Base-by-base conservation (phyloP, 1,140 invertebrate species). In the Orussus abietinus region DNA sequence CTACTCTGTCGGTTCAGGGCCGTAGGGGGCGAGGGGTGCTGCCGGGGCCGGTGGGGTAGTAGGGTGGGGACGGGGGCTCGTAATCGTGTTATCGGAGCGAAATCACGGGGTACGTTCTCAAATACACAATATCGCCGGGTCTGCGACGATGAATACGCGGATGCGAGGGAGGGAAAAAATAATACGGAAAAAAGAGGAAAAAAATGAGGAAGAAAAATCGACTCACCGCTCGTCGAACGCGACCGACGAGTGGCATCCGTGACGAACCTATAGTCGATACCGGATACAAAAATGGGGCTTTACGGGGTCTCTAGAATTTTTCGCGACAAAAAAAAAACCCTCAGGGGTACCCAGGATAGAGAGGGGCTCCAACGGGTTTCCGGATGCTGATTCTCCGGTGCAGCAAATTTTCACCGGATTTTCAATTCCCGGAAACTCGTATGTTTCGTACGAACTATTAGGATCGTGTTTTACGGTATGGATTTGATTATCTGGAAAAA, bases 31-130 rank as follows among this genome's bases (percentile, higher is more conserved):
- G 50, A 55, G 47, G 47, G 20, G 28, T 19, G 12, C 17, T 49
- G 49, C 48, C 47, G 48, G 47, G 50, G 48, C n/a, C 6, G 17
- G 11, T 39, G 31, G 25, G 43, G 11, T 13, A 47, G 53, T 47
- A 48, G 42, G 44, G 49, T 45, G 47, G 49, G 47, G 37, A 52
- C 55, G 52, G 58, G 51, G 45, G 48, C 40, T 33, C 46, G 49
- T 70, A 72, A 72, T 68, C 48, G 49, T 47, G 61, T 72, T 72
- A 70, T 66, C 62, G 59, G 50, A 48, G 58, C 57, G 46, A 69
- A 69, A 70, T 70, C 64, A 72, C 59, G 62, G 47, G 45, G 58
- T 56, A 65, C 58, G 62, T 62, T 66, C 64, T 69, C 67, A 64
- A 62, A 69, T 65, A 63, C 54, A 51, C 51, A 34, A 51, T 49